Percentiles rank a stretch among this genome's conserved stretches.
Conservation (phyloP, 2,113 vertebrate genomes). For the Physeter macrocephalus region DNA sequence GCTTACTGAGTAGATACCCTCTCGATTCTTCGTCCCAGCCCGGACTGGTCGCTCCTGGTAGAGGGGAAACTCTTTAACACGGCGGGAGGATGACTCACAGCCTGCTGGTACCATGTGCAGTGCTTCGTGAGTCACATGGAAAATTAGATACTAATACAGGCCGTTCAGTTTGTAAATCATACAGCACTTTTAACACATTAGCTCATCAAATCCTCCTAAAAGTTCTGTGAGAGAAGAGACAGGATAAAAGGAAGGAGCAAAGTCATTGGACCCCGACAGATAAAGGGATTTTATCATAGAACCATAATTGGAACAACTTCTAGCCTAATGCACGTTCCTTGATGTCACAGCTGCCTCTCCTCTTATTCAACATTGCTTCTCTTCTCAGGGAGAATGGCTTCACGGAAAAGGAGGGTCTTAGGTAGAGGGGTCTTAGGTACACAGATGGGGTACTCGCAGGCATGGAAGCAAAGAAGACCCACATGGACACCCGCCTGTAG, state of each 20-base stretch:
- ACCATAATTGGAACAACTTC: not conserved
- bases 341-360: not conserved
- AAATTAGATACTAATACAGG: not conserved
- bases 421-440: not conserved
- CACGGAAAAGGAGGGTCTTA: not conserved
- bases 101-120: not conserved
- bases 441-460: not conserved
- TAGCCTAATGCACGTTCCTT: not conserved
- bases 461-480: not conserved
- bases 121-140: not conserved
- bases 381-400: not conserved
- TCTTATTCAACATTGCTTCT: not conserved
- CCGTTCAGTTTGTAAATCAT: not conserved
- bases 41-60: not conserved
- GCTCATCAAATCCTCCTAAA: not conserved
- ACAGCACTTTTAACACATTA: not conserved
- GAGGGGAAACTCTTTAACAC: not conserved
- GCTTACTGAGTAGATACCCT: not conserved
- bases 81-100: not conserved
- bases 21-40: not conserved
- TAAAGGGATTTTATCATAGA: not conserved
- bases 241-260: not conserved
- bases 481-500: not conserved
- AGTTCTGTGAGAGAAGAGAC: constrained; percentile 11
- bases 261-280: not conserved